Evolutionary conservation across 1,140 invertebrate species (phyloP).

Genomic region (Zaprionus ornatus): DNA sequence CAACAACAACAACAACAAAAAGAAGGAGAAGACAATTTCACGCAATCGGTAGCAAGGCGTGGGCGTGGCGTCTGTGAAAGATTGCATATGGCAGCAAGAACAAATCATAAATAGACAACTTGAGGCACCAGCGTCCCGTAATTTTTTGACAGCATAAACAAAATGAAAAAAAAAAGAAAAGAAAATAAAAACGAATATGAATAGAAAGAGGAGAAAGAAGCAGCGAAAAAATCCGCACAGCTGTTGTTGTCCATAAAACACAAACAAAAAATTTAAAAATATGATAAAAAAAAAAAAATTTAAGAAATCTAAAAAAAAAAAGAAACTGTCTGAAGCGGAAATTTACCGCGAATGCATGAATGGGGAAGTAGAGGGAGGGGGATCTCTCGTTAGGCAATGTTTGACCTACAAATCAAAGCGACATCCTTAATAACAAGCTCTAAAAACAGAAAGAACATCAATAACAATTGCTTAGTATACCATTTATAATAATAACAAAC

Average conservation of each 20-base stretch:
- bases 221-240: constrained; percentile 18
- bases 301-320: not conserved
- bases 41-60: constrained; percentile 32
- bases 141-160: constrained; percentile 65
- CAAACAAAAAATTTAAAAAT: constrained; percentile 12
- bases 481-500: constrained; percentile 49
- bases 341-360: not conserved
- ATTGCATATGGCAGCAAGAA: constrained; percentile 60
- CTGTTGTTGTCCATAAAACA: constrained; percentile 40
- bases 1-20: constrained; percentile 30
- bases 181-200: constrained; percentile 15
- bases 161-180: constrained; percentile 15
- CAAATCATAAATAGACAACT: constrained; percentile 59
- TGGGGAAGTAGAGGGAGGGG: constrained; percentile 1
- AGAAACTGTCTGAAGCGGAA: not conserved
- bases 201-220: not conserved
- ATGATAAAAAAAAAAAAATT: constrained; percentile 9
- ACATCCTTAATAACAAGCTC: constrained; percentile 12
- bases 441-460: not conserved
- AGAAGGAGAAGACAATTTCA: constrained; percentile 42
- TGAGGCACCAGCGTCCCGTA: constrained; percentile 42
- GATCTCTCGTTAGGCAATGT: not conserved
- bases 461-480: constrained; percentile 1
- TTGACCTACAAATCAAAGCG: constrained; percentile 57
- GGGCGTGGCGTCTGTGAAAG: constrained; percentile 42